Base-by-base conservation (phyloP, 1,140 invertebrate genomes). In the Brachionus rubens region DNA sequence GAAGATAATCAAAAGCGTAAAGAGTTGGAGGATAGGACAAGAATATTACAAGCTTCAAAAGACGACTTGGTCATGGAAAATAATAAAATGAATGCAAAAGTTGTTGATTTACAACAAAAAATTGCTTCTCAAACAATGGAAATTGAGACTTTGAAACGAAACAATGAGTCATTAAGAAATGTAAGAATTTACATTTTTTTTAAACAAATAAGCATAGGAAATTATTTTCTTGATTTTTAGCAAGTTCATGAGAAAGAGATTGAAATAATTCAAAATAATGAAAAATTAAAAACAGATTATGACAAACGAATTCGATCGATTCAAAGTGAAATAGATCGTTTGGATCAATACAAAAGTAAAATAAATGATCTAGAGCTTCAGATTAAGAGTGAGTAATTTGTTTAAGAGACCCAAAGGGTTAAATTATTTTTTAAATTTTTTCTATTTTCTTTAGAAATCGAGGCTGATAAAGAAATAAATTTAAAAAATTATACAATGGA, bases 71-170 rank as follows among this genome's bases (percentile, higher is more conserved):
- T 19, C 1, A 10, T 75, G 19, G 48, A 75, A 1, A 33, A 56
- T 26, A 75, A 43, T 19, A 54, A 75, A 75, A 75, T 75, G 14
- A 56, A 36, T 59, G n/a, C 28, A 6, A 30, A 43, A 28, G 21
- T 75, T 14, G n/a, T 75, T 19, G 72, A 75, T 9, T 19, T 75
- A 7, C 50, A 75, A 43, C 72, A 75, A 21, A 75, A 75, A 59
- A 26, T 54, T 16, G 21, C 48, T n/a, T 75, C 48, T 6, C 72
- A 56, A 59, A 33, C 50, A 1, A 3, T 75, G 26, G 72, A 75
- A 59, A 75, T 56, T 19, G 72, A 75, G 33, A 46, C 72, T 5
- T 26, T 75, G 9, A 75, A 75, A 75, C 24, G 28, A 75, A 33
- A 75, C n/a, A 54, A 54, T 47, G 72, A 75, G 19, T 56, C 48